Conservation (phyloP, 2,113 vertebrate species). For the Trogon surrucura region DNA sequence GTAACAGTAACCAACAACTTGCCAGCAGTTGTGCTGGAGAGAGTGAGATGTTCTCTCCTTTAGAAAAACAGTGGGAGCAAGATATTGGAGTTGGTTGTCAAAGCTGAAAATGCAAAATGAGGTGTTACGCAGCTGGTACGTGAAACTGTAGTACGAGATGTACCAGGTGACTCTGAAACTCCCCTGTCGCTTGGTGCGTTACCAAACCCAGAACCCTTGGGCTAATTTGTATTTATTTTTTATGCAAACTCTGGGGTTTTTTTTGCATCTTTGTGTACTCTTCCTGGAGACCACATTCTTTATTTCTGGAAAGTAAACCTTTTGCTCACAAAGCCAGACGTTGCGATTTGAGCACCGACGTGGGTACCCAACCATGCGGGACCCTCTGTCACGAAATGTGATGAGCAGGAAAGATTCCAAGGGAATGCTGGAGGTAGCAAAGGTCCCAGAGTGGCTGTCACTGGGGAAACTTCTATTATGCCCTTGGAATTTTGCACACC, state of each 20-base stretch:
- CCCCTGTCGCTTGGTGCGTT: neutral
- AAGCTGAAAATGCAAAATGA: neutral
- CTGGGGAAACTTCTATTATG: neutral
- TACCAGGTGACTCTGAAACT: neutral
- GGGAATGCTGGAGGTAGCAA: neutral
- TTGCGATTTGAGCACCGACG: neutral
- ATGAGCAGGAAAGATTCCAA: neutral
- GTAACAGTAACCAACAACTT: neutral
- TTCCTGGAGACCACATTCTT: neutral
- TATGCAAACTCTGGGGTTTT: neutral
- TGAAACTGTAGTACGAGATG: neutral
- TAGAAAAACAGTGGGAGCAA: neutral
- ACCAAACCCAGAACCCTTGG: neutral
- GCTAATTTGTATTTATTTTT: neutral
- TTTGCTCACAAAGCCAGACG: neutral
- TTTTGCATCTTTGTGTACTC: neutral
- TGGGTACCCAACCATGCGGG: accelerated
- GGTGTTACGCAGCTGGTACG: neutral
- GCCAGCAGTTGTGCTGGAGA: neutral
- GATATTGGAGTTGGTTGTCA: neutral
- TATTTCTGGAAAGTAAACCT: neutral
- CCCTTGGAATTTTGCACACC: neutral
- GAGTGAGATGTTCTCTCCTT: neutral
- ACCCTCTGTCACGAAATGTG: neutral
- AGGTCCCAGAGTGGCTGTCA: neutral